A percentile compares a stretch with the other conserved stretches of the same genome.
Conservation (phyloP, 2,888 invertebrate species). For the Melitaea athalia region DNA sequence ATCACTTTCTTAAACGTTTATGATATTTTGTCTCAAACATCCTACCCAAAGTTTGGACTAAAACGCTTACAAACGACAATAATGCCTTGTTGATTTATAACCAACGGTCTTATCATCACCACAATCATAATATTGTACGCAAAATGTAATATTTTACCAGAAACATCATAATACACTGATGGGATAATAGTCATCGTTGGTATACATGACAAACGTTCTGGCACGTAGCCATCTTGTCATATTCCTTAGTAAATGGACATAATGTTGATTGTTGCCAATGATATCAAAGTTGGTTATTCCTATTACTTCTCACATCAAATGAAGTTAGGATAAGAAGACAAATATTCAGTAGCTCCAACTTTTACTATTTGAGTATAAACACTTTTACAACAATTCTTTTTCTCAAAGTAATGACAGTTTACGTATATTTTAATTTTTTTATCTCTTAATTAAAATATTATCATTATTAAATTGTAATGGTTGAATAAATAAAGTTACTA, state of each 20-base stretch:
- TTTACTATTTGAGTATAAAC: background rate
- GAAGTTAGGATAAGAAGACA: background rate
- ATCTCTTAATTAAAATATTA: no score
- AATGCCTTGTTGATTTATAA: no score
- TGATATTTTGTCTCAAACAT: no score
- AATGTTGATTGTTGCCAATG: conserved; percentile 16
- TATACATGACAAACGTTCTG: conserved; percentile 49
- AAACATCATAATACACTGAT: conserved; percentile 13
- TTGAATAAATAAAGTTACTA: no score
- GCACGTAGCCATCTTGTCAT: conserved; percentile 45
- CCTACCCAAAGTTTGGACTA: no score
- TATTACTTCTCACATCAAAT: background rate
- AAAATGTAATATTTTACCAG: conserved; percentile 27
- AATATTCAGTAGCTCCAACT: background rate
- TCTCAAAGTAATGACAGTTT: no score
- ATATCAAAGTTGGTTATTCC: background rate
- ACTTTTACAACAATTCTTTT: no score
- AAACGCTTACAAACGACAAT: no score
- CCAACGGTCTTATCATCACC: background rate
- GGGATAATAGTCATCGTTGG: conserved; percentile 13
- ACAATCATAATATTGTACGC: background rate
- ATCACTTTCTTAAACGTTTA: no score
- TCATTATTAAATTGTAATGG: no score
- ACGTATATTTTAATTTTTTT: no score
- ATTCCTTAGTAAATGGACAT: conserved; percentile 17